Percentiles rank a stretch among this genome's conserved stretches.
Evolutionary conservation across 2,797 vertebrate genomes (phyloP).

Genomic region (Helicolenus hilgendorfi): DNA sequence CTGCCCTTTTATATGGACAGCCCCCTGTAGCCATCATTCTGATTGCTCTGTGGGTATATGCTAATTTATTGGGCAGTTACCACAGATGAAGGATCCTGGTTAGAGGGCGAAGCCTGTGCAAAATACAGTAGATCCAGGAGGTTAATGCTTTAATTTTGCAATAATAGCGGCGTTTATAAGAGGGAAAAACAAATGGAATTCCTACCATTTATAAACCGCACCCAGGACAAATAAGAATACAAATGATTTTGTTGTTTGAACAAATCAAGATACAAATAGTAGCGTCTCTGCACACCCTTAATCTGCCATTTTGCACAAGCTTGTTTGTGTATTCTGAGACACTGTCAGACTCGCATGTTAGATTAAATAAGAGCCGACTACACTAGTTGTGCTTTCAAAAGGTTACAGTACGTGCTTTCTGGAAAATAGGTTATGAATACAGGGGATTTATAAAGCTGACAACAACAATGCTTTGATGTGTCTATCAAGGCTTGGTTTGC

Average conservation of each 20-base stretch:
- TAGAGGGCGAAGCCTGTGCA: background rate
- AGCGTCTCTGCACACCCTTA: slow-evolving; percentile 41
- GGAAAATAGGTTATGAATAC: slow-evolving; percentile 79
- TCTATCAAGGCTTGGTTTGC: slow-evolving; percentile 64
- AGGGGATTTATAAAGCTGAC: slow-evolving; percentile 75
- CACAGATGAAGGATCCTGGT: background rate
- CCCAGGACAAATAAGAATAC: slow-evolving; percentile 28
- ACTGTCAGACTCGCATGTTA: slow-evolving; percentile 81
- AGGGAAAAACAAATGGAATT: slow-evolving; percentile 12
- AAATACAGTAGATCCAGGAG: background rate
- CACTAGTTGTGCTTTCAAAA: slow-evolving; percentile 79
- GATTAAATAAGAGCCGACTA: slow-evolving; percentile 86
- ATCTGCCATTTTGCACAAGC: slow-evolving; percentile 64
- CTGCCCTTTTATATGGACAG: slow-evolving; percentile 25
- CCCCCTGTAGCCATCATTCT: slow-evolving; percentile 29
- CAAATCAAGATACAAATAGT: slow-evolving; percentile 57
- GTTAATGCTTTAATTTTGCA: slow-evolving; percentile 26
- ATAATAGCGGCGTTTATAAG: background rate
- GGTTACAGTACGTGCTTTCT: slow-evolving; percentile 75
- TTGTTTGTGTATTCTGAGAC: slow-evolving; percentile 76
- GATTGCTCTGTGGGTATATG: slow-evolving; percentile 39
- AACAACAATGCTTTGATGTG: slow-evolving; percentile 72
- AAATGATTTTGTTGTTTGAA: slow-evolving; percentile 60
- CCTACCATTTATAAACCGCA: slow-evolving; percentile 41
- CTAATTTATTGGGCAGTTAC: slow-evolving; percentile 18